phyloP scores from a whole-genome alignment of 2,888 invertebrate species.

The Drosophila quinaria region DNA sequence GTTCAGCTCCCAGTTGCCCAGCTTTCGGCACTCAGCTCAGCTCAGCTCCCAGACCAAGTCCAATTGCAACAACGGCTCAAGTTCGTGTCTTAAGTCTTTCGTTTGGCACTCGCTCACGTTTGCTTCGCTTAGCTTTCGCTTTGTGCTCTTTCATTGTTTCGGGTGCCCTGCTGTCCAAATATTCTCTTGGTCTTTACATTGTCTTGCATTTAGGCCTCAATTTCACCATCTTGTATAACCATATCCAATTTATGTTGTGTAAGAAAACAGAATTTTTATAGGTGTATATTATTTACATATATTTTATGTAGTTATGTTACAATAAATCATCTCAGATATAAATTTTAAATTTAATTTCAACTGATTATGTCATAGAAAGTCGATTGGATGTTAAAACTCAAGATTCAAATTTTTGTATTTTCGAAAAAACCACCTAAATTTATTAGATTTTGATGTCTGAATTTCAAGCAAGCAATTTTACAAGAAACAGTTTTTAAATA shows the following conservation, averaged over 20 bases:
- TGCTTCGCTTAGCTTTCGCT: constrained; percentile 70
- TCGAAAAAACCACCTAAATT: too few relatives aligned
- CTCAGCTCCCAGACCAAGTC: constrained; percentile 6
- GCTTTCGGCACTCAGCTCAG: constrained; percentile 9
- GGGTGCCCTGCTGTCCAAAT: constrained; percentile 37
- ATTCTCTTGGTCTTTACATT: constrained; percentile 42
- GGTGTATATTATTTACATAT: too few relatives aligned
- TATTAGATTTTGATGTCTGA: too few relatives aligned
- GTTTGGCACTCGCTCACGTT: constrained; percentile 67
- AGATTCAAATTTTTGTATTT: too few relatives aligned
- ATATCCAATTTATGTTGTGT: constrained; percentile 39
- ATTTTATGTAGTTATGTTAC: too few relatives aligned
- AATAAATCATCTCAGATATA: too few relatives aligned
- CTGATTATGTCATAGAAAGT: too few relatives aligned
- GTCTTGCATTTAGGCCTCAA: constrained; percentile 35
- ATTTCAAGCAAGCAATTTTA: too few relatives aligned
- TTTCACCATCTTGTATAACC: constrained; percentile 59
- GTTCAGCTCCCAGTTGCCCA: constrained; percentile 34
- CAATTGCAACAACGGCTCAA: constrained; percentile 35
- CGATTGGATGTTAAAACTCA: too few relatives aligned
- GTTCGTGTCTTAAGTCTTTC: constrained; percentile 77
- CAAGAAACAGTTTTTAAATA: too few relatives aligned
- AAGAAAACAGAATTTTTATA: constrained; percentile 27
- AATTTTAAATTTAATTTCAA: too few relatives aligned
- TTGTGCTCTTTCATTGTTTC: constrained; percentile 51